phyloP scores from a whole-genome alignment of 2,888 invertebrate genomes.

The Hecatera dysodea region DNA sequence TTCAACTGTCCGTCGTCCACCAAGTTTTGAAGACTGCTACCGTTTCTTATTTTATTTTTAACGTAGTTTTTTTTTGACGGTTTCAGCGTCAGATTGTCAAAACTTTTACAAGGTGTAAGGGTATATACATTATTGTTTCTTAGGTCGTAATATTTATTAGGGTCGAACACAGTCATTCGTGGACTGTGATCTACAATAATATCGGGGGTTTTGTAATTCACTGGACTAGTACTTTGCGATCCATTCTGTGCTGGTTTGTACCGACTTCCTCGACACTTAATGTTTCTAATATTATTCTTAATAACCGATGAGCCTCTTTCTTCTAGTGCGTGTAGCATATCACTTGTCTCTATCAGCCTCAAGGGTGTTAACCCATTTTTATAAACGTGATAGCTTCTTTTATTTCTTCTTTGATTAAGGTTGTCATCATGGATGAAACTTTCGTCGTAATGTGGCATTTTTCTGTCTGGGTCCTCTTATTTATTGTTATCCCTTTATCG shows the following conservation, averaged over 20 bases:
- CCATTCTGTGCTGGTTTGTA: constrained; percentile 73
- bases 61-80: constrained; percentile 72
- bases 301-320: constrained; percentile 84
- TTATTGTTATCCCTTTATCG: constrained; percentile 4
- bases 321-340: constrained; percentile 82
- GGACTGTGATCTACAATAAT: constrained; percentile 84
- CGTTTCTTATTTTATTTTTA: constrained; percentile 79
- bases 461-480: constrained; percentile 47
- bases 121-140: constrained; percentile 84
- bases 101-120: constrained; percentile 86
- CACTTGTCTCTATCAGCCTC: constrained; percentile 78
- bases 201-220: constrained; percentile 80
- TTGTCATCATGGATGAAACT: constrained; percentile 88
- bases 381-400: constrained; percentile 88
- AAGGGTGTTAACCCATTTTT: constrained; percentile 85
- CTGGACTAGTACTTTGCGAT: constrained; percentile 63
- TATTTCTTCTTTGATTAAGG: constrained; percentile 87
- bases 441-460: constrained; percentile 90
- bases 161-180: constrained; percentile 82
- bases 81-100: constrained; percentile 86
- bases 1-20: constrained; percentile 82
- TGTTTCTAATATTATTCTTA: constrained; percentile 86
- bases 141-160: constrained; percentile 82
- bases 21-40: constrained; percentile 85
- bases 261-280: constrained; percentile 82